Conservation (phyloP, 2,888 invertebrate species). For the Caenorhabditis plicata region DNA sequence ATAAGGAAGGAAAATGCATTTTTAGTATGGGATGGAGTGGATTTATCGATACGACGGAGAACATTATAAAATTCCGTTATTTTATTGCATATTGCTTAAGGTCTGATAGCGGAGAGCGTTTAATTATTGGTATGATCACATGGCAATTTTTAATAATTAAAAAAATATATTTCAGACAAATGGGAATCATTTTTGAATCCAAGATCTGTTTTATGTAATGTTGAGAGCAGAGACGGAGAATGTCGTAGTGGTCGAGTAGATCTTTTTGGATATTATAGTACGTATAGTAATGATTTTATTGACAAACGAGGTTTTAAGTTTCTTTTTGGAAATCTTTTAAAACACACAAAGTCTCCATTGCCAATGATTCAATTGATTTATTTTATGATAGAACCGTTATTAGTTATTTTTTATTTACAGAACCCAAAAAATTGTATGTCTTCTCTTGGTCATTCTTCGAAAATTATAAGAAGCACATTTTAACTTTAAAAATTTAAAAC, state of each 20-base stretch:
- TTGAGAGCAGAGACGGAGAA: conserved; percentile 34
- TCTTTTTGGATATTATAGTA: conserved; percentile 47
- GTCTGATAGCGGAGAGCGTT: conserved; percentile 41
- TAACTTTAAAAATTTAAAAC: too few relatives aligned
- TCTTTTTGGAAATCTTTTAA: too few relatives aligned
- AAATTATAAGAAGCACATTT: too few relatives aligned
- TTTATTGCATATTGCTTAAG: conserved; percentile 59
- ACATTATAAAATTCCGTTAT: conserved; percentile 58
- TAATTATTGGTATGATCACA: conserved; percentile 24
- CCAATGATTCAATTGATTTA: too few relatives aligned
- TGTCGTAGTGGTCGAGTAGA: conserved; percentile 39
- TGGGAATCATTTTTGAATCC: conserved; percentile 44
- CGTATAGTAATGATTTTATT: neutral
- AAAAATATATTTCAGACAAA: conserved; percentile 9
- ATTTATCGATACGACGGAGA: conserved; percentile 37
- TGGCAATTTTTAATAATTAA: neutral
- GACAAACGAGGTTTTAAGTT: neutral
- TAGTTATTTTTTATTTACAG: too few relatives aligned
- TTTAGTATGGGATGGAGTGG: conserved; percentile 51
- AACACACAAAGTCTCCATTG: too few relatives aligned
- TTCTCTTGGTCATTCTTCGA: too few relatives aligned
- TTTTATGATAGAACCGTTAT: too few relatives aligned
- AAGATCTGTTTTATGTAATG: conserved; percentile 23
- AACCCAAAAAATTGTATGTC: too few relatives aligned
- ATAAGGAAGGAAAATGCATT: neutral